Evolutionary conservation across 2,113 vertebrate species (phyloP), one percentile per base, ranked within the genome.

Genomic region (Esox niger): DNA sequence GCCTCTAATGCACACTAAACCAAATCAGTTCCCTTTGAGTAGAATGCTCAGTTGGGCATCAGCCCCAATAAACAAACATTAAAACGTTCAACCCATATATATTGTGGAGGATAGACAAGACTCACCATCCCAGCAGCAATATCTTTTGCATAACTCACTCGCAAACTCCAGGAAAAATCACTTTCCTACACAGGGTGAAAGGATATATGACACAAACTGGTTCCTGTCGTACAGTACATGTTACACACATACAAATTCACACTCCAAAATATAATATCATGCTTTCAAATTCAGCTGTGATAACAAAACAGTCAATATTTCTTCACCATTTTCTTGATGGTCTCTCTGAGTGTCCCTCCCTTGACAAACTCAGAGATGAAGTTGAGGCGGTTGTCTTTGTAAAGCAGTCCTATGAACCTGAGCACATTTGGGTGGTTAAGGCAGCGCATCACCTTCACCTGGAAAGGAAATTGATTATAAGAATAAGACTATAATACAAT

Each of bases 381-480:
- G 86, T 98, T 95, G 70, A 99, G 90, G 64, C 94, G 87, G 84
- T 98, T 98, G 88, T 99, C 96, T 82, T 98, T 98, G 71, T 98
- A 99, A 66, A 99, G 94, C 31, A 99, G 89, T 4, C 97, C 97
- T 0, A 99, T 99, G 81, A 99, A 98, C 87, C 89, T 95, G 38
- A 99, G 92, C 59, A 99, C 96, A 0, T 98, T 98, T 27, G 97
- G 97, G 76, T 99, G 97, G 74, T 99, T 95, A 58, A 99, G 87
- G 75, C 96, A 96, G 2, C 97, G 92, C 97, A 99, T 99, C 82
- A 99, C 96, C 81, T 99, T 99, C 73, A 98, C 97, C 97, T 99
- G 85, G 25, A 38, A 0, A 59, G 29, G 25, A 35, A 1, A n/a
- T n/a, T n/a, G n/a, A n/a, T n/a, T n/a, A n/a, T n/a, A n/a, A 61